Conservation (phyloP, 2,888 invertebrate genomes). For the Lasioglossum calceatum region DNA sequence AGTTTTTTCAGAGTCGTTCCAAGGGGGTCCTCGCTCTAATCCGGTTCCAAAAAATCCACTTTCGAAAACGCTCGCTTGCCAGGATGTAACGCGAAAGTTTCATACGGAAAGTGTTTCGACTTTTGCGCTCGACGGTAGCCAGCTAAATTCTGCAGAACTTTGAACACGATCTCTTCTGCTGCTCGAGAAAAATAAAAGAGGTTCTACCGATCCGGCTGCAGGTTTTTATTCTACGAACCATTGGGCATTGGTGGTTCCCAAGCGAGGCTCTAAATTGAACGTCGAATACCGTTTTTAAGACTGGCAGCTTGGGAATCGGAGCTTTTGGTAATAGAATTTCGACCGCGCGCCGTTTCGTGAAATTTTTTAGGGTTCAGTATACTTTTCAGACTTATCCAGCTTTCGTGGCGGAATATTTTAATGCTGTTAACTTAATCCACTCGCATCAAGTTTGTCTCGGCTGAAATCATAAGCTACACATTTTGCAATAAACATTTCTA, state of each 20-base stretch:
- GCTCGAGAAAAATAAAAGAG: background rate
- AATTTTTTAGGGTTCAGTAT: background rate
- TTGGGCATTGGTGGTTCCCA: background rate
- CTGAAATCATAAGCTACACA: too few species aligned
- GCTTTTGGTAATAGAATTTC: background rate
- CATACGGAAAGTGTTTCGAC: background rate
- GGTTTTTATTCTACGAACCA: background rate
- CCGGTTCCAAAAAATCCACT: conserved; percentile 27
- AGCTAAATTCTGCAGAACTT: background rate
- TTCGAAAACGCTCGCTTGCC: conserved; percentile 4
- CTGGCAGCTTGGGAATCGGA: background rate
- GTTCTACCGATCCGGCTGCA: background rate
- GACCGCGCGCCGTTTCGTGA: background rate
- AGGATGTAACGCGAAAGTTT: background rate
- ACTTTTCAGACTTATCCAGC: background rate
- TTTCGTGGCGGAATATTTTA: background rate
- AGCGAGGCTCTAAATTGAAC: background rate
- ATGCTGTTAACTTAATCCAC: too few species aligned
- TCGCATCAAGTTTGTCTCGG: background rate
- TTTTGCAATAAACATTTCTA: background rate
- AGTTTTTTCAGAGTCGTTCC: conserved; percentile 29
- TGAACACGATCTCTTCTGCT: background rate
- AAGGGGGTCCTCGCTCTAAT: background rate
- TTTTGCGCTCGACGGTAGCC: background rate
- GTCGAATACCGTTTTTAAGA: background rate